These are phyloP conservation scores for Orthosia gothica DNA, from an alignment of 2,888 invertebrate species.

Conservation along the genomic window DNA sequence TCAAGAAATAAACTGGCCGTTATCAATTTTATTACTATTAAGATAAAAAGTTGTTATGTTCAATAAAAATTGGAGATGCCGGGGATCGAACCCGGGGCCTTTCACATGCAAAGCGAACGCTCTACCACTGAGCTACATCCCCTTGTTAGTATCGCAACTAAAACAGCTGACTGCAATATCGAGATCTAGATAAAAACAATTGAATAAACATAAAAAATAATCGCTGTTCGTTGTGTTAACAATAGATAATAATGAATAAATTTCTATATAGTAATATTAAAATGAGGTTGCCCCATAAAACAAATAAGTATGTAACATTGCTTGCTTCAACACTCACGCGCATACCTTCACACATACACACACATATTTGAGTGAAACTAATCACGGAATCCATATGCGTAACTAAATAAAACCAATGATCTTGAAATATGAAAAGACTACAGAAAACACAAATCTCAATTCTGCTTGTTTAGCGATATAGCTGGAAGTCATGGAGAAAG, in stretches of 20 bases:
- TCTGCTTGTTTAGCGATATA: too few species aligned
- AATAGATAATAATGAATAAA: conserved; percentile 24
- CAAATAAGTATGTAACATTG: background rate
- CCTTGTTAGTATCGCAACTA: fast-evolving
- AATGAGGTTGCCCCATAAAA: background rate
- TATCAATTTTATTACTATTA: too few species aligned
- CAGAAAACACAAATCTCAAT: too few species aligned
- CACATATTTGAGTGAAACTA: background rate
- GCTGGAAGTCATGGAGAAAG: too few species aligned
- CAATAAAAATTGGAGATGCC: conserved; percentile 94
- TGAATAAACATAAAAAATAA: conserved; percentile 15
- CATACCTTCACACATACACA: background rate
- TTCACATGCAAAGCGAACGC: conserved; percentile 99
- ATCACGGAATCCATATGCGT: conserved; percentile 1
- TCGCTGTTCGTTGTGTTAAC: conserved; percentile 9
- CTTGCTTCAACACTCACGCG: conserved; percentile 4
- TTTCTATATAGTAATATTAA: background rate
- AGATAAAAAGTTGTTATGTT: too few species aligned
- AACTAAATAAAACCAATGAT: background rate
- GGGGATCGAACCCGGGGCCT: conserved; percentile 99
- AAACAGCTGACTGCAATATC: background rate
- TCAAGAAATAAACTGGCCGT: too few species aligned
- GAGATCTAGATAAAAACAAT: conserved; percentile 7
- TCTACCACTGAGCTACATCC: conserved; percentile 99
- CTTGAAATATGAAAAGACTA: background rate